Conservation (phyloP, 1,140 invertebrate species). For the Chrysomallon squamiferum region DNA sequence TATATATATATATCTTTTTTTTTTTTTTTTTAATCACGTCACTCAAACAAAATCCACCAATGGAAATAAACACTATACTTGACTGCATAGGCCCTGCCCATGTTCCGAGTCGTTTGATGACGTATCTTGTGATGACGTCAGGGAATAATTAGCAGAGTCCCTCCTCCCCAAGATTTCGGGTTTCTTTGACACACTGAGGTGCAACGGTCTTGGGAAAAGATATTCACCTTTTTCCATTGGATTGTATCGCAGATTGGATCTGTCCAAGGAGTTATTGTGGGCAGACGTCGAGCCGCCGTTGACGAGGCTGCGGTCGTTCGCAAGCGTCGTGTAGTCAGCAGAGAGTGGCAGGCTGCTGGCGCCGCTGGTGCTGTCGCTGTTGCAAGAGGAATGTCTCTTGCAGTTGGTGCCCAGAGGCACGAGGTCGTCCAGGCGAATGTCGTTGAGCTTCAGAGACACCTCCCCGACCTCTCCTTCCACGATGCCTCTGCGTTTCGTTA, state of each 20-base stretch:
- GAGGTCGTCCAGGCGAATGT: slow-evolving; percentile 8
- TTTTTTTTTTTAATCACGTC: no score
- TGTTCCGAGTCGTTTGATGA: slow-evolving; percentile 52
- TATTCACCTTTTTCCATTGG: slow-evolving; percentile 22
- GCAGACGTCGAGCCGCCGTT: not conserved
- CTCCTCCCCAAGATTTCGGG: slow-evolving; percentile 31
- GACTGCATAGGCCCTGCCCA: slow-evolving; percentile 41
- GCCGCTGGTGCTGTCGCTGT: slow-evolving; percentile 3
- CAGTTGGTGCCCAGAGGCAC: not conserved
- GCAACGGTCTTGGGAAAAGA: slow-evolving; percentile 18
- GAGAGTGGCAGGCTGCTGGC: slow-evolving; percentile 1
- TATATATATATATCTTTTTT: no score
- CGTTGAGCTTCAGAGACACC: slow-evolving; percentile 11
- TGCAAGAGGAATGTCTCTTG: slow-evolving; percentile 13
- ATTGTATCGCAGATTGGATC: slow-evolving; percentile 11
- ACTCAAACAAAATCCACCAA: not conserved
- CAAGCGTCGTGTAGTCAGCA: not conserved
- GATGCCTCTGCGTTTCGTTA: not conserved
- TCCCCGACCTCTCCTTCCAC: slow-evolving; percentile 11
- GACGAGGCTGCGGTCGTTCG: not conserved
- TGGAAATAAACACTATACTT: slow-evolving; percentile 31
- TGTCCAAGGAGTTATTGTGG: not conserved
- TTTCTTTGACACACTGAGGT: slow-evolving; percentile 24
- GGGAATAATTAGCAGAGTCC: slow-evolving; percentile 51
- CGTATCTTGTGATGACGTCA: slow-evolving; percentile 49